Conservation (phyloP, 1,140 invertebrate genomes). For the Drosophila simulans region DNA sequence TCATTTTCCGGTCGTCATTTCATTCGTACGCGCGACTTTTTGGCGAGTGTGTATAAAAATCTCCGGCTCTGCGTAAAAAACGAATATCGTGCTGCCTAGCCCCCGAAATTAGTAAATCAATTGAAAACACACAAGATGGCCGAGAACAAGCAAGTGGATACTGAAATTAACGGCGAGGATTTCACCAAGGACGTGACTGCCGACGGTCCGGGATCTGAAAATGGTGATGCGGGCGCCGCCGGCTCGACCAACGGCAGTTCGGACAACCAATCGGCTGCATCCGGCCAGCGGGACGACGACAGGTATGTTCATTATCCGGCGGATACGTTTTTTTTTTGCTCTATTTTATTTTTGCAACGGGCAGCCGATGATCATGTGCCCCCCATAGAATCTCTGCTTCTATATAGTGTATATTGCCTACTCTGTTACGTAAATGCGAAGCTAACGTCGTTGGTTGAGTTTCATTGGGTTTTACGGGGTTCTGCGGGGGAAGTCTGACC, state of each 20-base stretch:
- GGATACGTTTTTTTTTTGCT: constrained; percentile 12
- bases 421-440: constrained; percentile 78
- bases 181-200: constrained; percentile 88
- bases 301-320: constrained; percentile 85
- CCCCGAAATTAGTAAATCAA: constrained; percentile 46
- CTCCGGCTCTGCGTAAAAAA: constrained; percentile 41
- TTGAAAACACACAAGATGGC: constrained; percentile 67
- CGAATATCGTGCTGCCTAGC: constrained; percentile 42
- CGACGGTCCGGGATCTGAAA: constrained; percentile 87
- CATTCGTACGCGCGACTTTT: constrained; percentile 74
- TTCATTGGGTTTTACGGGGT: constrained; percentile 47
- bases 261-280: constrained; percentile 86
- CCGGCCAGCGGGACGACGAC: constrained; percentile 90
- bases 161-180: constrained; percentile 86
- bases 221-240: constrained; percentile 86
- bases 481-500: constrained; percentile 54
- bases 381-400: constrained; percentile 39
- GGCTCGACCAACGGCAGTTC: constrained; percentile 87
- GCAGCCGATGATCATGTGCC: constrained; percentile 67
- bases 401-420: constrained; percentile 49
- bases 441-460: constrained; percentile 70
- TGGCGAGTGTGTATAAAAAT: constrained; percentile 66
- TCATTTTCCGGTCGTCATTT: constrained; percentile 82
- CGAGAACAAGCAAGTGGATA: constrained; percentile 73
- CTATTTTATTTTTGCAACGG: constrained; percentile 17